Percentiles rank a stretch among this genome's conserved stretches.
phyloP scores from a whole-genome alignment of 2,888 invertebrate genomes.

The Imbricaverruca yamaguchii region DNA sequence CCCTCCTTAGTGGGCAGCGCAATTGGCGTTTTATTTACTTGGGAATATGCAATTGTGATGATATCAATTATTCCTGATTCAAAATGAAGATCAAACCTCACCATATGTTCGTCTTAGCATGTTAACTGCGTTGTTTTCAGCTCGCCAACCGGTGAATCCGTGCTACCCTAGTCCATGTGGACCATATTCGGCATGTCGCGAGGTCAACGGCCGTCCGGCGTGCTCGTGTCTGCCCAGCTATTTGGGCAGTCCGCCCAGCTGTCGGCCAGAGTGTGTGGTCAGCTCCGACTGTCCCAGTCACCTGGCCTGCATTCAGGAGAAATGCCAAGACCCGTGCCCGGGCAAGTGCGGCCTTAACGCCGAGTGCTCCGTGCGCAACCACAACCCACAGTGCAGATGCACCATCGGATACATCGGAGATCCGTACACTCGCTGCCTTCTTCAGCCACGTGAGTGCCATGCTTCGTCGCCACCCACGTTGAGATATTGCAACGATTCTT shows the following conservation, averaged over 20 bases:
- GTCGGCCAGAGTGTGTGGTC: constrained; percentile 75
- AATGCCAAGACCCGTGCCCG: constrained; percentile 52
- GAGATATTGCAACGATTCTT: no score
- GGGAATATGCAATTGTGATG: no score
- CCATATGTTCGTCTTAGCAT: no score
- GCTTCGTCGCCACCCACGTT: no score
- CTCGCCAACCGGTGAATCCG: not conserved
- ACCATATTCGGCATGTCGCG: constrained; percentile 38
- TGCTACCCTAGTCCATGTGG: constrained; percentile 54
- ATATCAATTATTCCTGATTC: no score
- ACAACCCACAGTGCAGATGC: constrained; percentile 73
- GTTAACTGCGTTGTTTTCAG: not conserved
- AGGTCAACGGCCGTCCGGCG: constrained; percentile 45
- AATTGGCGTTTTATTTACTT: no score
- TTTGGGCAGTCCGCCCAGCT: constrained; percentile 71
- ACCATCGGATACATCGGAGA: constrained; percentile 63
- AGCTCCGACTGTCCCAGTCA: constrained; percentile 75
- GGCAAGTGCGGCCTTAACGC: constrained; percentile 70
- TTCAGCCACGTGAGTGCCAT: not conserved
- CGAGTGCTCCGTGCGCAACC: constrained; percentile 64
- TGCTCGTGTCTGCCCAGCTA: constrained; percentile 68
- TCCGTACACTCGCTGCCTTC: constrained; percentile 55
- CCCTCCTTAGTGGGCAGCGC: no score
- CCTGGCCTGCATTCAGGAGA: constrained; percentile 66
- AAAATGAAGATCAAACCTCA: no score